phyloP scores from a whole-genome alignment of 2,113 vertebrate species.

The Zapus hudsonius region DNA sequence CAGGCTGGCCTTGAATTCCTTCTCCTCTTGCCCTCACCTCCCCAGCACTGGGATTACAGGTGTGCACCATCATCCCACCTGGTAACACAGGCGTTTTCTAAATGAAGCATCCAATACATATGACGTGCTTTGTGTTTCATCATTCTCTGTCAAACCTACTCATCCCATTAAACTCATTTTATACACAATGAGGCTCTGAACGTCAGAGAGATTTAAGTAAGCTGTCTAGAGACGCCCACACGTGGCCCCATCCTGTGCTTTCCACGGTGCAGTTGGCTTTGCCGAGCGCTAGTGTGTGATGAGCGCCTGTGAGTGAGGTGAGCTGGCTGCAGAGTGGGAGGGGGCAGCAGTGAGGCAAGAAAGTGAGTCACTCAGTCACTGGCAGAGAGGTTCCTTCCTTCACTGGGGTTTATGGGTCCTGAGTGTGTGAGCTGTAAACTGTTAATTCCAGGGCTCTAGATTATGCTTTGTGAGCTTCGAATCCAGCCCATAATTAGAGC shows the following conservation, averaged over 20 bases:
- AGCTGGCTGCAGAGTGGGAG: background rate
- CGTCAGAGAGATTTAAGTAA: background rate
- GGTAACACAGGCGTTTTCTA: background rate
- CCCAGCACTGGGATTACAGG: too few relatives aligned
- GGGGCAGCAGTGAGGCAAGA: background rate
- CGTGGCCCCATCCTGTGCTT: background rate
- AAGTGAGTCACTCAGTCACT: background rate
- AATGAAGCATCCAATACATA: background rate
- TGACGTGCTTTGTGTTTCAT: background rate
- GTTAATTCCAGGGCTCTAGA: constrained; percentile 65
- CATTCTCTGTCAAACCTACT: background rate
- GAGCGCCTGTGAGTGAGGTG: too few relatives aligned
- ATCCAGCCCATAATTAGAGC: constrained; percentile 74
- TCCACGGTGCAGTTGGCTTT: background rate
- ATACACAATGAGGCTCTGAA: background rate
- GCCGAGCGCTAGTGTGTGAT: background rate
- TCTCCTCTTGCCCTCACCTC: too few relatives aligned
- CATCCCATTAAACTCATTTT: background rate
- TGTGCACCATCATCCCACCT: too few relatives aligned
- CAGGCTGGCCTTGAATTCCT: too few relatives aligned
- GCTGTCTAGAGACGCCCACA: background rate
- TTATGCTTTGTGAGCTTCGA: constrained; percentile 70
- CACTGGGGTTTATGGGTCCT: constrained; percentile 11
- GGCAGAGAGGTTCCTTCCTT: background rate
- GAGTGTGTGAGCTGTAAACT: constrained; percentile 45